These are phyloP conservation scores for Drosophila ustulata DNA, from an alignment of 2,888 invertebrate species.

Conservation along the genomic window DNA sequence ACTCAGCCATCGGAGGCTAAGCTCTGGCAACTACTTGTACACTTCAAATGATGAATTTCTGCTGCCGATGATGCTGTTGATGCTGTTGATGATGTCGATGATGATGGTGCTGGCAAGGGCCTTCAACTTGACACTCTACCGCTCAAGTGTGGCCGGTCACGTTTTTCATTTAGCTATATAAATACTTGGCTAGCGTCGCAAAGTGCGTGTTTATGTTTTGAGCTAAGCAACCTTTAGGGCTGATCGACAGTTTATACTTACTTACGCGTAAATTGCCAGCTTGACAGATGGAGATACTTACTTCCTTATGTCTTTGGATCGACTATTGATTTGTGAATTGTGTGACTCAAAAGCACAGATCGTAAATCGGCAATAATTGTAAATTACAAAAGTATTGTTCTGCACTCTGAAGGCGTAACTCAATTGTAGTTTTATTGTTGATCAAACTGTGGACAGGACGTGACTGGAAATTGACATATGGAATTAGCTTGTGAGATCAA, in stretches of 20 bases:
- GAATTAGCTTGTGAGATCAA: slow-evolving; percentile 41
- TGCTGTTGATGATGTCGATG: slow-evolving; percentile 6
- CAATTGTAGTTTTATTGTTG: slow-evolving; percentile 36
- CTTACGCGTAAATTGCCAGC: slow-evolving; percentile 16
- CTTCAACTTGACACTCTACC: slow-evolving; percentile 75
- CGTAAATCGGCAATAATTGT: slow-evolving; percentile 37
- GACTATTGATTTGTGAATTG: slow-evolving; percentile 31
- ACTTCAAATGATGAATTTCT: slow-evolving; percentile 44
- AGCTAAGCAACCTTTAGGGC: slow-evolving; percentile 40
- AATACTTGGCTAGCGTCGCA: slow-evolving; percentile 36
- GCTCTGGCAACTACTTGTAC: slow-evolving; percentile 35
- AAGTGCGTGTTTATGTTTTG: slow-evolving; percentile 44
- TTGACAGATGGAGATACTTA: slow-evolving; percentile 34
- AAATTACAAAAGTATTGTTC: slow-evolving; percentile 53
- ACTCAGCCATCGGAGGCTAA: slow-evolving; percentile 28
- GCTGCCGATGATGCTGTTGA: slow-evolving; percentile 35
- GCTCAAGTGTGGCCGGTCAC: slow-evolving; percentile 59
- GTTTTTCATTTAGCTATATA: slow-evolving; percentile 62
- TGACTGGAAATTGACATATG: slow-evolving; percentile 52
- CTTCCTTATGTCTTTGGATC: slow-evolving; percentile 44
- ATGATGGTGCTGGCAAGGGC: slow-evolving; percentile 53
- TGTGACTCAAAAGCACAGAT: slow-evolving; percentile 23
- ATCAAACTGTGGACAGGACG: slow-evolving; percentile 55
- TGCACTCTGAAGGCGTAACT: slow-evolving; percentile 18
- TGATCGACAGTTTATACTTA: slow-evolving; percentile 31